Evolutionary conservation across 2,113 vertebrate species (phyloP).

Genomic region (Andinoacara biseriatus): DNA sequence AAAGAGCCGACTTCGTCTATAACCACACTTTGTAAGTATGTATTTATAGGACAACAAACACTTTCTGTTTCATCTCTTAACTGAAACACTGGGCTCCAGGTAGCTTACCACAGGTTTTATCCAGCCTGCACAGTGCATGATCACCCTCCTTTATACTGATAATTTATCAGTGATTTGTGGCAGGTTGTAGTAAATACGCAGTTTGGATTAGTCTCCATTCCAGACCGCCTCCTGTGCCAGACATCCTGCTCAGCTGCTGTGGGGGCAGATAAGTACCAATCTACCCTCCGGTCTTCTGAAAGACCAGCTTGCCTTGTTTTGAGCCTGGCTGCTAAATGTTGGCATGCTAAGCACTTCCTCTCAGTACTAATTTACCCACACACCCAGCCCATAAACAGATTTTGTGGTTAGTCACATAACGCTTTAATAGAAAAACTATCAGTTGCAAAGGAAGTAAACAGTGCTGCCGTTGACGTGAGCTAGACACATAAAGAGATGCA

Average conservation of each 20-base stretch:
- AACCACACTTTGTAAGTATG: neutral
- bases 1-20: no score
- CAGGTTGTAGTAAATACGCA: constrained; percentile 9
- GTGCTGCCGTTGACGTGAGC: constrained; percentile 23
- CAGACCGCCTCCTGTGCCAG: constrained; percentile 35
- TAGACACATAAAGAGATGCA: constrained; percentile 56
- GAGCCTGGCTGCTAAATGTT: neutral
- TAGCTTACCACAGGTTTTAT: neutral
- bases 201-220: constrained; percentile 8
- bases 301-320: neutral
- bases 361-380: neutral
- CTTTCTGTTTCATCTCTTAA: neutral
- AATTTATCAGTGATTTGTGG: neutral
- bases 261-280: neutral
- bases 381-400: constrained; percentile 23
- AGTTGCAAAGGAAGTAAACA: constrained; percentile 51
- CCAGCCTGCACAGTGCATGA: neutral
- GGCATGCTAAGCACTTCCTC: neutral
- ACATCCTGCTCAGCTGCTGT: constrained; percentile 52
- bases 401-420: constrained; percentile 24
- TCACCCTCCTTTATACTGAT: neutral
- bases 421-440: constrained; percentile 40
- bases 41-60: neutral
- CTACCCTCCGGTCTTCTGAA: neutral
- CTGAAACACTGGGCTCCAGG: neutral